These are phyloP conservation scores for Dendroctonus ponderosae DNA, from an alignment of 1,140 invertebrate genomes.

Conservation along the genomic window DNA sequence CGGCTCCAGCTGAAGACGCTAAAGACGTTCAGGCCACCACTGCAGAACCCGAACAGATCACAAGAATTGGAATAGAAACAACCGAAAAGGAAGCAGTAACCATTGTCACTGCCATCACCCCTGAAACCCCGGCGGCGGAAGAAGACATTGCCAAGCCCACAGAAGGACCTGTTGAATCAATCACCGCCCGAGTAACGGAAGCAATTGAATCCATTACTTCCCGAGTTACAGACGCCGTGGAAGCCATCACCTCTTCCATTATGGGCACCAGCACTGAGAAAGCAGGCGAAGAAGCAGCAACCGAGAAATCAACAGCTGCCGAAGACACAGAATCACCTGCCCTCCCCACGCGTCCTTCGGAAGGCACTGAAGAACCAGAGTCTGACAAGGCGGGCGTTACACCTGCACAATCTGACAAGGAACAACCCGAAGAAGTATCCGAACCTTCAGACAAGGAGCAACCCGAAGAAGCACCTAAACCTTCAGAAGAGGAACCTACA, in stretches of 20 bases:
- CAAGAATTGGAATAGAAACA: conserved; percentile 1
- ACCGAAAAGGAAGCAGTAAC: conserved; percentile 33
- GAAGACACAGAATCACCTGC: background rate
- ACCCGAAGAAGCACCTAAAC: conserved; percentile 13
- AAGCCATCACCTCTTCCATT: conserved; percentile 28
- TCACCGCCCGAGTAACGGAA: conserved; percentile 35
- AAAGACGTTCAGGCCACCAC: background rate
- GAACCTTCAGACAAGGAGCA: background rate
- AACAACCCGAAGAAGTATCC: conserved; percentile 15
- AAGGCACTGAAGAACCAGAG: conserved; percentile 10
- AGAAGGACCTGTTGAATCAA: conserved; percentile 26
- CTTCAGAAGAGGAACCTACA: conserved; percentile 4
- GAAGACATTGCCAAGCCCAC: conserved; percentile 8
- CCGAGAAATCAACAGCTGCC: conserved; percentile 11
- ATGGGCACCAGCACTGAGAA: conserved; percentile 15
- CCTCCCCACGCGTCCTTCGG: conserved; percentile 3
- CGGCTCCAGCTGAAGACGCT: conserved; percentile 32
- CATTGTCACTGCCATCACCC: conserved; percentile 14
- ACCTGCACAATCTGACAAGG: conserved; percentile 12
- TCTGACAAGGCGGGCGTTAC: conserved; percentile 16
- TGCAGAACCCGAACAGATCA: too few species aligned
- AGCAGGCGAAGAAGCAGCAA: conserved; percentile 12
- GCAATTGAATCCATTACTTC: conserved; percentile 31
- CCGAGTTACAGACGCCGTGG: conserved; percentile 30
- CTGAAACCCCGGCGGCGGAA: conserved; percentile 7